A percentile compares a stretch with the other conserved stretches of the same genome.
Evolutionary conservation across 2,113 vertebrate species (phyloP).

Genomic region (Mormoops blainvillei): DNA sequence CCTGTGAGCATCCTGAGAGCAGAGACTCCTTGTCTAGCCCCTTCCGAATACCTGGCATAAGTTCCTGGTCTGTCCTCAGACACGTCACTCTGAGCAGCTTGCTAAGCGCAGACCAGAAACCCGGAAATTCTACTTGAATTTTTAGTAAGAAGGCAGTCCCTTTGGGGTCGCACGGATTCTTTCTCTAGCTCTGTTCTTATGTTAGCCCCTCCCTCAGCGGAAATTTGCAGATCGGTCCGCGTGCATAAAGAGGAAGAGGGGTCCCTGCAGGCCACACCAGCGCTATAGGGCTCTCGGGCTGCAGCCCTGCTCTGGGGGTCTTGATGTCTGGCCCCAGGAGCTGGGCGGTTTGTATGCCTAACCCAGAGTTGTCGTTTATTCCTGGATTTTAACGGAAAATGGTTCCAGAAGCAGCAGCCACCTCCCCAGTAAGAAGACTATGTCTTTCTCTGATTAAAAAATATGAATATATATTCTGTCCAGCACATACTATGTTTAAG

Average conservation of each 20-base stretch:
- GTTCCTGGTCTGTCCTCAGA: neutral
- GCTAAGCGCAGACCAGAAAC: neutral
- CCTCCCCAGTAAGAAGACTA: neutral
- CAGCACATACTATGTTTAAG: neutral
- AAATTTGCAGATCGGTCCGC: neutral
- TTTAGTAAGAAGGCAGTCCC: neutral
- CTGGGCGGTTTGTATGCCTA: neutral
- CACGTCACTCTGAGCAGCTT: neutral
- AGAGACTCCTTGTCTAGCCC: neutral
- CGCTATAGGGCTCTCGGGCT: neutral
- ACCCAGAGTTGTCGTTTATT: neutral
- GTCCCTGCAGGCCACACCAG: fast-evolving
- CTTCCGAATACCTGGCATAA: neutral
- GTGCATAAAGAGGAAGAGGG: neutral
- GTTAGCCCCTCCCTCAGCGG: neutral
- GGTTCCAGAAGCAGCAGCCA: neutral
- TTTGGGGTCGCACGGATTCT: neutral
- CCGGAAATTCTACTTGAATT: neutral
- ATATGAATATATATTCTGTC: neutral
- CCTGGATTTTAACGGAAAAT: neutral
- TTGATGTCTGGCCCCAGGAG: neutral
- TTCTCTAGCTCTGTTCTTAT: neutral
- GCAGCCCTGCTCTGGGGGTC: neutral
- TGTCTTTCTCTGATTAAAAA: neutral
- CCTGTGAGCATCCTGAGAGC: neutral